These are phyloP conservation scores for Natrix natrix DNA, from an alignment of 2,797 vertebrate genomes.

Conservation along the genomic window DNA sequence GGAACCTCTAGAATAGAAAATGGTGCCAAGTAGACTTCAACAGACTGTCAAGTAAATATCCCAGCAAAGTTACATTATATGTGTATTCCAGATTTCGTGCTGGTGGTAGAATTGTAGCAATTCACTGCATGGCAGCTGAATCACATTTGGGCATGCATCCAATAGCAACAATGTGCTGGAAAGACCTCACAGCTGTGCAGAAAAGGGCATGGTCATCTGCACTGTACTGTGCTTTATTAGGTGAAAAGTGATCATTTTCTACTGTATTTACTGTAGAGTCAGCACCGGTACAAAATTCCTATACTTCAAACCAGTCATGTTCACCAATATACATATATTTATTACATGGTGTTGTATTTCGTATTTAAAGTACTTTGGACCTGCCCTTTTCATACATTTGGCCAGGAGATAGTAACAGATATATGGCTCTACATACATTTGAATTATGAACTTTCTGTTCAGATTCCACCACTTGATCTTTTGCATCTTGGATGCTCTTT, in stretches of 20 bases:
- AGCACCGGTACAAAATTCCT: neutral
- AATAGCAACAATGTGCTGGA: neutral
- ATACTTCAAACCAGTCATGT: neutral
- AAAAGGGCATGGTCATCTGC: neutral
- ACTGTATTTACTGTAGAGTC: neutral
- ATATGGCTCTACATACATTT: neutral
- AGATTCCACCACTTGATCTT: neutral
- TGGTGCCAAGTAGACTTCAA: neutral
- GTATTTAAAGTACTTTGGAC: neutral
- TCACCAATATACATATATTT: neutral
- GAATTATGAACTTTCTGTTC: neutral
- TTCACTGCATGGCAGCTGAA: neutral
- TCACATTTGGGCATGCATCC: neutral
- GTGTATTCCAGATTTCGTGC: neutral
- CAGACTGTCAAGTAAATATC: neutral
- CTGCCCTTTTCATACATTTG: neutral
- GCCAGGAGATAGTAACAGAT: neutral
- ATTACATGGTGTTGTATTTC: neutral
- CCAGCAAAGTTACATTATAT: neutral
- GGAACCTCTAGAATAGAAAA: neutral
- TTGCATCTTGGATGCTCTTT: neutral
- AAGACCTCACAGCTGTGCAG: conserved; percentile 2
- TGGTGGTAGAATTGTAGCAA: neutral
- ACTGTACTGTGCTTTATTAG: neutral
- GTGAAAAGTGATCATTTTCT: conserved; percentile 6